Percentiles rank a stretch among this genome's conserved stretches.
These are phyloP conservation scores for Zaprionus inermis DNA, from an alignment of 1,140 invertebrate genomes.

Conservation along the genomic window DNA sequence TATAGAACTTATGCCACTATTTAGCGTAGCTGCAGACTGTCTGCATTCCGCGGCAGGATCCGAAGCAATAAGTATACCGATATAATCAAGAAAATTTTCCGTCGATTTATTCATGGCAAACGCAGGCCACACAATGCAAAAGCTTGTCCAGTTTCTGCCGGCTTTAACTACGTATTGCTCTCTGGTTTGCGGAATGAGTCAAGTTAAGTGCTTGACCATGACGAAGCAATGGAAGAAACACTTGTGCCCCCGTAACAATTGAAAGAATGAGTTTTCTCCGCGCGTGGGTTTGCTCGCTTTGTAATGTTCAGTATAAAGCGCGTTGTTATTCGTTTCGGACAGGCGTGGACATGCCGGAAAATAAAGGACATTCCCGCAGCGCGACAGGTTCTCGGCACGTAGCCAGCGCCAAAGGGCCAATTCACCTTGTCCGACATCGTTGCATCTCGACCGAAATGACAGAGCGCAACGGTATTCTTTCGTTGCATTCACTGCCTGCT, in stretches of 20 bases:
- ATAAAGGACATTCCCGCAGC: conserved; percentile 42
- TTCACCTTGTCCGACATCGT: conserved; percentile 11
- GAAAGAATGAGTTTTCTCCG: conserved; percentile 11
- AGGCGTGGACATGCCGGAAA: conserved; percentile 28
- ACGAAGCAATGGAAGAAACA: conserved; percentile 18
- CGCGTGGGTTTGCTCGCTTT: neutral
- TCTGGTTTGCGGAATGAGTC: neutral
- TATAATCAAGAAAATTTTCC: conserved; percentile 51
- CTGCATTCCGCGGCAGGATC: conserved; percentile 11
- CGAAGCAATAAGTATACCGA: conserved; percentile 43
- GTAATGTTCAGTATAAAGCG: conserved; percentile 23
- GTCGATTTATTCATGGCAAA: conserved; percentile 60
- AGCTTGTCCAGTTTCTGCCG: neutral
- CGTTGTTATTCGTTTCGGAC: conserved; percentile 24
- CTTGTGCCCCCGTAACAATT: conserved; percentile 18
- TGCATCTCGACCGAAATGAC: conserved; percentile 21
- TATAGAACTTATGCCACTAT: conserved; percentile 34
- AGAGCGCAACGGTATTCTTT: conserved; percentile 20
- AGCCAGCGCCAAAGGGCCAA: conserved; percentile 37
- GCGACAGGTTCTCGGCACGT: conserved; percentile 53
- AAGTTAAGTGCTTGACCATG: neutral
- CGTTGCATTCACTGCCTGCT: conserved; percentile 22
- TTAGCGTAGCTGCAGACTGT: neutral
- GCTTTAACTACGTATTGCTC: conserved; percentile 11
- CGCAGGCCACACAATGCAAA: conserved; percentile 20